These are phyloP conservation scores for Aquatica leii DNA, from an alignment of 2,888 invertebrate species.

Conservation along the genomic window DNA sequence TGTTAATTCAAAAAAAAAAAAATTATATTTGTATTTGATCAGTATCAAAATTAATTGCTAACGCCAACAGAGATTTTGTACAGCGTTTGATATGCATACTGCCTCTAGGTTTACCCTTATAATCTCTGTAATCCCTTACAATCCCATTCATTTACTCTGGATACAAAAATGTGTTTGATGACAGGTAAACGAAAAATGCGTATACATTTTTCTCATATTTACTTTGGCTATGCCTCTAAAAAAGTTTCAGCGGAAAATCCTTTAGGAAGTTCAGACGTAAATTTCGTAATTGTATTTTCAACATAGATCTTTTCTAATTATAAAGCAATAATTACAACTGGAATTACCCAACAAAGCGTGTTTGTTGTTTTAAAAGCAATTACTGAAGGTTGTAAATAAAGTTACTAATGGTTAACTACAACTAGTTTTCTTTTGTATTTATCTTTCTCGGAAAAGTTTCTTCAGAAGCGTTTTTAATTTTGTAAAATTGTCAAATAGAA, in stretches of 20 bases:
- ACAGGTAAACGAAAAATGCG: constrained; percentile 12
- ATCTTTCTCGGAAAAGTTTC: neutral
- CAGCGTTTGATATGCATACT: constrained; percentile 14
- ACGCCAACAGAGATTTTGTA: constrained; percentile 10
- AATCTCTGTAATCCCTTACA: constrained; percentile 16
- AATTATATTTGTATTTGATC: neutral
- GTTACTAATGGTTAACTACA: neutral
- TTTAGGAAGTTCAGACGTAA: too few relatives aligned
- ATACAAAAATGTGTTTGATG: constrained; percentile 11
- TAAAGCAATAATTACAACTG: neutral
- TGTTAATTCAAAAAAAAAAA: too few relatives aligned
- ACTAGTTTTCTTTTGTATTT: neutral
- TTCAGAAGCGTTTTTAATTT: constrained; percentile 10
- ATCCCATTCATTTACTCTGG: constrained; percentile 13
- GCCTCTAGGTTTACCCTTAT: constrained; percentile 17
- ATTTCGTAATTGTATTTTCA: neutral
- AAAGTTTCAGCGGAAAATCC: too few relatives aligned
- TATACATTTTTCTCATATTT: neutral
- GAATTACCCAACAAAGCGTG: neutral
- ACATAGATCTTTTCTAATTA: neutral
- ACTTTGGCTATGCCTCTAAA: too few relatives aligned
- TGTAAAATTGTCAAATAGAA: constrained; percentile 16
- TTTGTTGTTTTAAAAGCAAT: neutral
- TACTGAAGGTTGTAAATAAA: neutral
- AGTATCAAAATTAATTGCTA: constrained; percentile 4